A percentile compares a stretch with the other conserved stretches of the same genome.
Evolutionary conservation across 1,140 invertebrate species (phyloP).

Genomic region (Heliconius hermathena): DNA sequence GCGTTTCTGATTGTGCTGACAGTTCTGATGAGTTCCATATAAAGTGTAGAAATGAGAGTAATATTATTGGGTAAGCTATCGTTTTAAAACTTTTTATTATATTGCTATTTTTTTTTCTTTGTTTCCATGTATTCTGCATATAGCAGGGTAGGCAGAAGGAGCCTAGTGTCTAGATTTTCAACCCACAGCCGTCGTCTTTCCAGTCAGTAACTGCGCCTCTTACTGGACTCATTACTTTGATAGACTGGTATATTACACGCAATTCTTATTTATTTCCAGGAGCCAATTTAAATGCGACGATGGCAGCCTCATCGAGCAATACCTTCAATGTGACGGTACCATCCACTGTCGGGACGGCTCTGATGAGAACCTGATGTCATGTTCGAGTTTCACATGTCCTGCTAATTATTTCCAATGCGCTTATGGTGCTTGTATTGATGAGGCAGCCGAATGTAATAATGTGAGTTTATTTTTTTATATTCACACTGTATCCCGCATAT

Average conservation of each 20-base stretch:
- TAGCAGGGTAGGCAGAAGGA: too few species aligned
- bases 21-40: background rate
- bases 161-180: too few species aligned
- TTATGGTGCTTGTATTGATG: constrained; percentile 85
- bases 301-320: constrained; percentile 30
- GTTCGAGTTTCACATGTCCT: constrained; percentile 63
- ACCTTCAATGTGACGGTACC: constrained; percentile 83
- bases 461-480: constrained; percentile 37
- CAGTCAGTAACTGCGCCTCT: too few species aligned
- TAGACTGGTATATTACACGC: too few species aligned
- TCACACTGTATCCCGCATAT: background rate
- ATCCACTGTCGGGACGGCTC: constrained; percentile 85
- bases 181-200: too few species aligned
- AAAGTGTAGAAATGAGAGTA: background rate
- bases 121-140: too few species aligned
- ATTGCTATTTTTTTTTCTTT: too few species aligned
- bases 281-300: constrained; percentile 32
- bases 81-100: too few species aligned
- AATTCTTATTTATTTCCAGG: constrained; percentile 19
- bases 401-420: constrained; percentile 73
- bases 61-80: background rate
- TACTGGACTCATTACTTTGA: too few species aligned
- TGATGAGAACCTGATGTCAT: constrained; percentile 81
- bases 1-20: constrained; percentile 2
- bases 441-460: constrained; percentile 80